Evolutionary conservation across 2,797 vertebrate species (phyloP), one percentile per base, ranked within the genome.

Genomic region (Sitta carolinensis): DNA sequence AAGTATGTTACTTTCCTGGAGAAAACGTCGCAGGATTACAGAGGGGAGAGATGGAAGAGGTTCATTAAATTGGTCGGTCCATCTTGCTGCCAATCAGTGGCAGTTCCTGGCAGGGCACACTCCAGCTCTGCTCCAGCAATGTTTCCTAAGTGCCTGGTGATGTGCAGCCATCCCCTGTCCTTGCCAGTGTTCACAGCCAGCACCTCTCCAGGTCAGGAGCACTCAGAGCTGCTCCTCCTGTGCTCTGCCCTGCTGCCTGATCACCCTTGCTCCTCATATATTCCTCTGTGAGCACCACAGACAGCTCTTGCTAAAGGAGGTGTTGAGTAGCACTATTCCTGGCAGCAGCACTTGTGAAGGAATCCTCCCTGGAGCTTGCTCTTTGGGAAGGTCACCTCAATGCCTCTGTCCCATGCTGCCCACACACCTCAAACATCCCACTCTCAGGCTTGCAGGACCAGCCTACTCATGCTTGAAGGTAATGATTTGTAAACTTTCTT

Each of bases 21-120:
- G 82, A 96, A 95, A 95, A 90, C 40, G 62, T 47, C 58, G 7
- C 55, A 47, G 79, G 92, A 96, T 91, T 88, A 64, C 20, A 36
- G 57, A 80, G 34, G 55, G 34, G 34, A 81, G 58, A 48, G 90
- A 38, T 32, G 29, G 78, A 77, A 85, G 78, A 45, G 50, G 73
- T 66, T 86, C 95, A 79, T 94, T 88, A 81, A 85, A 94, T 64
- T 6, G 22, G 58, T 36, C 51, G 0, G 69, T 51, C 69, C 48
- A 52, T 86, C 82, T 86, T 89, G 32, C 61, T 89, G 87, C 64
- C 91, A 76, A 59, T 95, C 92, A 78, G 13, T 3, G 32, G 43
- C 72, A 59, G n/a, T 2, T 81, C 66, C 84, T 8, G 1, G 48
- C 36, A 80, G 54, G 3, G 21, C 64, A 40, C 13, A 1, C 58